Base-by-base conservation (phyloP, 2,888 invertebrate genomes). In the Parthenolecanium corni region DNA sequence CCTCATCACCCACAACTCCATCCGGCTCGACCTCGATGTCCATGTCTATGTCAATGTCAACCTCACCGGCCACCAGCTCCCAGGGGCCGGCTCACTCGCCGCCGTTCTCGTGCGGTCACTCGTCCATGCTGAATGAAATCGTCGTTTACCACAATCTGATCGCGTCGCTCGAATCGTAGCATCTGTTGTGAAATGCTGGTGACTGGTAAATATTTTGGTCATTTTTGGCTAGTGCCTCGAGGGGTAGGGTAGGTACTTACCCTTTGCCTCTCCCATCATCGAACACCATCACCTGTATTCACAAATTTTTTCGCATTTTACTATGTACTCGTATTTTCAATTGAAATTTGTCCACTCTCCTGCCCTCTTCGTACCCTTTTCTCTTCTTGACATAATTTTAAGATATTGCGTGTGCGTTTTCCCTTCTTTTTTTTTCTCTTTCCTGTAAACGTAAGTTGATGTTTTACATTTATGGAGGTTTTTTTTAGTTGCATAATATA, bases 41-140 rank as follows among this genome's bases (percentile, higher is more conserved):
- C 63, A 64, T 12, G 54, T 56, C 53, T 49, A 53, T 46, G 56
- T 56, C 25, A 52, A 64, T 3, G 65, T 52, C 65, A 64, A 62
- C 36, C 56, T 64, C 52, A 49, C 63, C 38, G 57, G 51, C 42
- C 51, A 38, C 40, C 20, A 12, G 31, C 49, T 24, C 51, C 20
- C 54, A 64, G 16, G n/a, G n/a, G n/a, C 57, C 36, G 46, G 11
- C 53, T 16, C 38, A 64, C 14, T 52, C 65, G 52, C 20, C 64
- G 20, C 16, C 58, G n/a, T 74, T 72, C 65, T 74, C 74, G 64
- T 83, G 83, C 70, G 83, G 82, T 25, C 82, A 82, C 68, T 80
- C 82, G 52, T 82, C 82, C 69, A 79, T 83, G 76, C 77, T 80
- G 70, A 80, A 79, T 69, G 82, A 82, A 71, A 69, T 79, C 65